Conservation (phyloP, 2,113 vertebrate species). For the Xenopus laevis region DNA sequence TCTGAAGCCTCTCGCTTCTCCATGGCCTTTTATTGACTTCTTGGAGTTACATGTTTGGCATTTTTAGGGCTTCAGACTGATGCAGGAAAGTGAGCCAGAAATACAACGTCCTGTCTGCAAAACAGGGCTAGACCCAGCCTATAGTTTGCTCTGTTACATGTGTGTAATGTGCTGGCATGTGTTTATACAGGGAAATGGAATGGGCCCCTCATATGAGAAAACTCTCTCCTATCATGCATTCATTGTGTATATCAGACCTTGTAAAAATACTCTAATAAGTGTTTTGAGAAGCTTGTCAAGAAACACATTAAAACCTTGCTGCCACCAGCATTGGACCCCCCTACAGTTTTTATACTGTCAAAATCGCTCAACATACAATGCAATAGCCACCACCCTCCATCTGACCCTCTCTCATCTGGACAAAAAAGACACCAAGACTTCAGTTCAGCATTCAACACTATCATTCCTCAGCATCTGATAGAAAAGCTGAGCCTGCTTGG, state of each 20-base stretch:
- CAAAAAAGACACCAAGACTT: no score
- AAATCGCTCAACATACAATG: no score
- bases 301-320: neutral
- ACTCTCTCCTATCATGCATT: neutral
- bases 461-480: no score
- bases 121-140: slow-evolving; percentile 23
- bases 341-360: no score
- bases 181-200: neutral
- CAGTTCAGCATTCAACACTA: no score
- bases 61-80: slow-evolving; percentile 33
- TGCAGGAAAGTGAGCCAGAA: slow-evolving; percentile 32
- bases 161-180: slow-evolving; percentile 1
- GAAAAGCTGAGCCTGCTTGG: no score
- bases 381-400: no score
- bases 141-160: neutral
- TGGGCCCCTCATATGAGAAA: neutral
- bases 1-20: slow-evolving; percentile 28
- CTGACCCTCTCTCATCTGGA: no score
- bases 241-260: no score
- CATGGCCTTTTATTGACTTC: slow-evolving; percentile 44
- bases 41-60: slow-evolving; percentile 40
- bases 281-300: no score
- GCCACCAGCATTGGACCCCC: no score
- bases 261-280: no score
- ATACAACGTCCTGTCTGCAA: slow-evolving; percentile 38